Base-by-base conservation (phyloP, 1,140 invertebrate species). In the Pristionchus pacificus region DNA sequence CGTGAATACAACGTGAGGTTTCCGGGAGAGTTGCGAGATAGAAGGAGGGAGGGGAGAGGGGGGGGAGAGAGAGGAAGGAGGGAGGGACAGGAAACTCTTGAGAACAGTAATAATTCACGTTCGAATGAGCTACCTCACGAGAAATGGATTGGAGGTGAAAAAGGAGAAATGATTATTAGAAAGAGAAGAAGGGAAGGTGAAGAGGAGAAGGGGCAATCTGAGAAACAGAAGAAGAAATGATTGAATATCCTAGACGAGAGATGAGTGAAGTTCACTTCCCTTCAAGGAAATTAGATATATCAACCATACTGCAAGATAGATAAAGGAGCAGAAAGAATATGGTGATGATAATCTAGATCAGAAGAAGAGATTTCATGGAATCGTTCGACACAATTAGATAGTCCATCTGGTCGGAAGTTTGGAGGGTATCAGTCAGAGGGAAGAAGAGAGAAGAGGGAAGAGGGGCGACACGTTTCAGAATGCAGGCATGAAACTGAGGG, bases 1-100 rank as follows among this genome's bases (percentile, higher is more conserved):
- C 49, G 49, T 13, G 13, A 55, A n/a, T n/a, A 57, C 49, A 14
- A 13, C n/a, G 49, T n/a, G n/a, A 57, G n/a, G 62, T n/a, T 55
- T 65, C 64, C 49, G 49, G 49, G 49, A 55, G 49, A 33, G 57
- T 65, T 65, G 49, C 57, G 49, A 55, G 64, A 55, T 33, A 55
- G 64, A 65, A 65, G 64, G 29, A 55, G 38, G 30, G 33, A 60
- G 28, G 3, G 3, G 59, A 28, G 59, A n/a, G 2, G 59, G 2
- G 59, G 59, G 59, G 59, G 30, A 64, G 24, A n/a, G n/a, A 24
- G 14, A 64, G 62, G 19, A 13, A 64, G 62, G n/a, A 33, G 3
- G 27, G 24, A n/a, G 31, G 31, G 27, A 64, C 31, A 64, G 49
- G 31, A 65, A 65, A 55, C 49, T 55, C 33, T 55, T 55, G 28